phyloP scores from a whole-genome alignment of 2,888 invertebrate genomes.

The Mellilla xanthometata region DNA sequence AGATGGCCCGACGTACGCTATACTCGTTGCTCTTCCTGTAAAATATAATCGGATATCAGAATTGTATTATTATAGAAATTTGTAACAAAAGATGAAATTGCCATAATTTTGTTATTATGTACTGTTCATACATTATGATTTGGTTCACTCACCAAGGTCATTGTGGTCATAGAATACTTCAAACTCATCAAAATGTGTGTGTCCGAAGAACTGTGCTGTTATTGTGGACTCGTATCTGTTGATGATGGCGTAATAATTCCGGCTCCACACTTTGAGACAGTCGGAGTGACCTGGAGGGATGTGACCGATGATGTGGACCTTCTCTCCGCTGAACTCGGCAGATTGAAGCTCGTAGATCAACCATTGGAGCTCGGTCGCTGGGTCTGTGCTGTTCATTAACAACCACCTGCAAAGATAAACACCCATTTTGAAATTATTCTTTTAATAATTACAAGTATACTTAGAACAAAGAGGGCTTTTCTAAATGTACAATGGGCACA shows the following conservation, averaged over 20 bases:
- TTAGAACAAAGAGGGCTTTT: too few species aligned
- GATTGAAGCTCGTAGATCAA: slow-evolving; percentile 96
- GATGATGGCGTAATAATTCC: slow-evolving; percentile 95
- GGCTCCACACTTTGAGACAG: slow-evolving; percentile 97
- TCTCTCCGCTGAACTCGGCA: slow-evolving; percentile 96
- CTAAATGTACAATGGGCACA: too few species aligned
- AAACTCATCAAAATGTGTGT: slow-evolving; percentile 97
- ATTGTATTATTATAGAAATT: background rate
- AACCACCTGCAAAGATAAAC: slow-evolving; percentile 86
- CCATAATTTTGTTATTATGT: background rate
- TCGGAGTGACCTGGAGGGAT: slow-evolving; percentile 97
- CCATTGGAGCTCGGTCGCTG: slow-evolving; percentile 97
- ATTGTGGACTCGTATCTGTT: slow-evolving; percentile 95
- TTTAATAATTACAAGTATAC: too few species aligned
- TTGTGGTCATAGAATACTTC: slow-evolving; percentile 95
- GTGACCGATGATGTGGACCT: slow-evolving; percentile 98
- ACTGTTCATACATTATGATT: slow-evolving; percentile 6
- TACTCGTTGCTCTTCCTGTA: slow-evolving; percentile 89
- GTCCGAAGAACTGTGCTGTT: slow-evolving; percentile 96
- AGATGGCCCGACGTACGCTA: slow-evolving; percentile 97
- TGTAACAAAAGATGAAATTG: background rate
- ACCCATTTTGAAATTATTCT: background rate
- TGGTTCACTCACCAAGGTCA: slow-evolving; percentile 84
- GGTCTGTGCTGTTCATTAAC: slow-evolving; percentile 96
- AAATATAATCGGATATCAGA: slow-evolving; percentile 30